Base-by-base conservation (phyloP, 2,113 vertebrate species). In the Atlantisia rogersi region DNA sequence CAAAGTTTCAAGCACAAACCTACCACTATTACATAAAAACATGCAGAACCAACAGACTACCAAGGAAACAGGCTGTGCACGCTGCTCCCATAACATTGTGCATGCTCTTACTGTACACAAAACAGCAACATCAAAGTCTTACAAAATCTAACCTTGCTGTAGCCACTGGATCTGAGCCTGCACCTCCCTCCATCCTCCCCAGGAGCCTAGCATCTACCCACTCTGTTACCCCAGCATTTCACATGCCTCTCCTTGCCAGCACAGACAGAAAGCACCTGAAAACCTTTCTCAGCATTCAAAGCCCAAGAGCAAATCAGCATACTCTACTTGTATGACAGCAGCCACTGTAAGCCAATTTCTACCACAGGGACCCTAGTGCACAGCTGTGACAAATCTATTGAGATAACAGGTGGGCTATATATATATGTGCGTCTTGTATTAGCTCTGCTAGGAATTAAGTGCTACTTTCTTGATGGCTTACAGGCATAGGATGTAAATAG, bases 71-170 rank as follows among this genome's bases (percentile, higher is more conserved):
- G 28, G 7, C 15, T 73, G 4, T 29, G 7, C 5, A 17, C 0
- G 1, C 24, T 88, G 21, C 69, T 73, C 22, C 12, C 17, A 4
- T 22, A 56, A 40, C 1, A 13, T 86, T 94, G 4, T 92, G 4
- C 32, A 58, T 0, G 0, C 56, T 69, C 59, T 73, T 1, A 0
- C 6, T 29, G 18, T 35, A 29, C 0, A 1, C 31, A 16, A 44
- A 25, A 19, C 4, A 21, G 24, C 2, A 59, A 26, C 5, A 10
- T 55, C 55, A 7, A 42, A 78, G 31, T 73, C 14, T 31, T 73
- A 32, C 16, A 52, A 70, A 12, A 8, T 42, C 69, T 31, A 52
- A 31, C 8, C 9, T 32, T 79, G 10, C 28, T 39, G 29, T 46
- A 83, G 15, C 16, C 16, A 11, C 32, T n/a, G 13, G 3, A 5